phyloP scores from a whole-genome alignment of 2,797 vertebrate species.

The Sardinella longiceps region DNA sequence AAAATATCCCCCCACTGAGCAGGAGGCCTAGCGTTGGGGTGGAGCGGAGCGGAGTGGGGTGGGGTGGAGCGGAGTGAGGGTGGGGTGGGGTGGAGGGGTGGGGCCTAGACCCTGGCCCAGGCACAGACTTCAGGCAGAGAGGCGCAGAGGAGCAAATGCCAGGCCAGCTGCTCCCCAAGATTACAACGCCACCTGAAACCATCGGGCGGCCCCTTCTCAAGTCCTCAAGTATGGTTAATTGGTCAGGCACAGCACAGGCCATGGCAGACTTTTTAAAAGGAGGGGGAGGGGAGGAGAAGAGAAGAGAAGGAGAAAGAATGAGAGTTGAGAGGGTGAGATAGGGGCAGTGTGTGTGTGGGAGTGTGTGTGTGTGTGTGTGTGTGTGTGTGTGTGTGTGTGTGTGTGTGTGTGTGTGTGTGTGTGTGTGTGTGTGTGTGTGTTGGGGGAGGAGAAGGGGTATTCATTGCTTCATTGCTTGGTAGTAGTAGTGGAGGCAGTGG shows the following conservation, averaged over 20 bases:
- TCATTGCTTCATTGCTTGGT: not conserved
- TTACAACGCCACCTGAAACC: constrained; percentile 30
- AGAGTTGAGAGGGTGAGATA: not conserved
- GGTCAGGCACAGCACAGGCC: not conserved
- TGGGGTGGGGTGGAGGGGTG: too few relatives aligned
- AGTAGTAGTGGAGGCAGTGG: not conserved
- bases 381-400: not conserved
- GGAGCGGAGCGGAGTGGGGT: not conserved
- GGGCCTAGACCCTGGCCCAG: not conserved
- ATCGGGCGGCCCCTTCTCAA: not conserved
- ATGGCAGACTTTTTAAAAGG: not conserved
- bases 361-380: not conserved
- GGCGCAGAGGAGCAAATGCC: constrained; percentile 8
- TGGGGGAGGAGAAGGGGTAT: not conserved
- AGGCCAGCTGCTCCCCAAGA: constrained; percentile 11
- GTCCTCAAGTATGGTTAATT: not conserved
- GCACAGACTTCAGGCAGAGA: not conserved
- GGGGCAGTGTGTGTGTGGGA: not conserved
- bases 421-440: not conserved
- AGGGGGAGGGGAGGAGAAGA: not conserved
- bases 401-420: not conserved
- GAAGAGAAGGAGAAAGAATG: not conserved
- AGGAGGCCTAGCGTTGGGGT: not conserved
- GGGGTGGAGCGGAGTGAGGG: not conserved
- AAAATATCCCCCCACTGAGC: constrained; percentile 42